Evolutionary conservation across 2,888 invertebrate species (phyloP), one percentile per base, ranked within the genome.

Genomic region (Leucozona laternaria): DNA sequence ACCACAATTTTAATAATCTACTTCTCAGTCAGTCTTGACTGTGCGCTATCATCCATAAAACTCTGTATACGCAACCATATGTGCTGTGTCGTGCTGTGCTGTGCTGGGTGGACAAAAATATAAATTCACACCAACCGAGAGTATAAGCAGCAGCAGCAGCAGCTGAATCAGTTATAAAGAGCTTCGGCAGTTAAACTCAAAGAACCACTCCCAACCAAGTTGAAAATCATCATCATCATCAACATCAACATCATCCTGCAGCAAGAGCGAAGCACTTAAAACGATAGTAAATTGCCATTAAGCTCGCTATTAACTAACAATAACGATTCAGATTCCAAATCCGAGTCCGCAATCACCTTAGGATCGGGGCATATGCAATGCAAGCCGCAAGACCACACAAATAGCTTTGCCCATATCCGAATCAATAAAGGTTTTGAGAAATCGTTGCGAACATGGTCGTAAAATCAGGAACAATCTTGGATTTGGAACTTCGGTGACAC

Each of bases 241-340:
- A 45, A n/a, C n/a, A n/a, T 45, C 17, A 17, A 34, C 15, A n/a
- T 70, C 53, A 37, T 28, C 43, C 70, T 13, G 34, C 43, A 70
- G 70, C 20, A 79, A 28, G 64, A 79, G 64, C n/a, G n/a, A n/a
- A n/a, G n/a, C 86, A 82, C 82, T 82, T 82, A 78, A 79, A 75
- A 73, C 68, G 82, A 82, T 82, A 75, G 73, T 82, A 86, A 86
- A 86, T 86, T 86, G 79, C 82, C 78, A 86, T 82, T 86, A 82
- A 82, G 82, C 64, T 70, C 17, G 70, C 86, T 78, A 82, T 86
- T 86, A 86, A 82, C 75, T 73, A 82, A 75, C 82, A 75, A 79
- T 76, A 76, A 79, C 55, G 75, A 72, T 66, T 57, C 31, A 43
- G 17, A 68, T 62, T 79, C 55, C 57, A 8, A 28, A 28, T 25